Evolutionary conservation across 2,888 invertebrate genomes (phyloP).

Genomic region (Plemyria rubiginata): DNA sequence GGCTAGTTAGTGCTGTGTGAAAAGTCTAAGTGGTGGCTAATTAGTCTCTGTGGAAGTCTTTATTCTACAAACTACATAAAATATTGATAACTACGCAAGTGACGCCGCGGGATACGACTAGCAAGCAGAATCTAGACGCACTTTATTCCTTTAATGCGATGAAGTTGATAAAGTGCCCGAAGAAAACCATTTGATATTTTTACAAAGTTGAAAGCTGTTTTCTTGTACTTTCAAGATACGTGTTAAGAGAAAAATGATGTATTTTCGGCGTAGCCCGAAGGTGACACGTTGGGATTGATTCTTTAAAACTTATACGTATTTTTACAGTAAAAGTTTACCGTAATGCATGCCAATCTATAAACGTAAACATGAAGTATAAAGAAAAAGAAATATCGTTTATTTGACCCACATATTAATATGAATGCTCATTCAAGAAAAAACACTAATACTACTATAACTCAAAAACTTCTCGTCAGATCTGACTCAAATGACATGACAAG

Average conservation of each 20-base stretch:
- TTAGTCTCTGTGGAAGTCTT: too few species aligned
- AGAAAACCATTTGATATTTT: constrained; percentile 30
- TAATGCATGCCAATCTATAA: too few species aligned
- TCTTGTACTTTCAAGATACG: constrained; percentile 22
- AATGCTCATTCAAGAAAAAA: too few species aligned
- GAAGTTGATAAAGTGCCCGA: constrained; percentile 27
- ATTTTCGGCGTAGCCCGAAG: constrained; percentile 11
- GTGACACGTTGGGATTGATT: constrained; percentile 14
- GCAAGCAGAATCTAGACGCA: constrained; percentile 20
- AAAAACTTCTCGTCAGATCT: too few species aligned
- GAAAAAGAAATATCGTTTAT: too few species aligned
- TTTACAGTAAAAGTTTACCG: background rate
- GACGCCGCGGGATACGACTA: background rate
- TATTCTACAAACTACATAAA: too few species aligned
- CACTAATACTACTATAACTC: too few species aligned
- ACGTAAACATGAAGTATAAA: too few species aligned
- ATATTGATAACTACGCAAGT: background rate
- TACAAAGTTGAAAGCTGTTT: constrained; percentile 30
- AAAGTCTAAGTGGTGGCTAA: too few species aligned
- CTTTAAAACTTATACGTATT: constrained; percentile 4
- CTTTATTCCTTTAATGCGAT: constrained; percentile 26
- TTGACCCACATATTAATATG: too few species aligned
- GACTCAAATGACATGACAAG: too few species aligned
- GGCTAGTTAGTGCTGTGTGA: too few species aligned
- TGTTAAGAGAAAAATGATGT: constrained; percentile 18